Evolutionary conservation across 1,140 invertebrate genomes (phyloP).

Genomic region (Nebria ingens): DNA sequence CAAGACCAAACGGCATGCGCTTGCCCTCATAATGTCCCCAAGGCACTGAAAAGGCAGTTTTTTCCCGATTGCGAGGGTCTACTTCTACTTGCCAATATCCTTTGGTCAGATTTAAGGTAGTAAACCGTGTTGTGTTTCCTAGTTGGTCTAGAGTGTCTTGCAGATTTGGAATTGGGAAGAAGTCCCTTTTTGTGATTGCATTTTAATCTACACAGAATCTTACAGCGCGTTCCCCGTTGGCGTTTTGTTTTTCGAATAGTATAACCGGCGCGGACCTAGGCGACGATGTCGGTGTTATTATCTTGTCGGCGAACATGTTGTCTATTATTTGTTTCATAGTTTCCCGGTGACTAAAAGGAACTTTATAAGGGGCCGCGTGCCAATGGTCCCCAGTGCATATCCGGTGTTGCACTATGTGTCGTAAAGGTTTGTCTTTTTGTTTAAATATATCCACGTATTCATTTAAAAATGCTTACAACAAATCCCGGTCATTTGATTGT

Average conservation of each 20-base stretch:
- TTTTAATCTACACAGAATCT: slow-evolving; percentile 29
- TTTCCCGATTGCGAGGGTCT: slow-evolving; percentile 12
- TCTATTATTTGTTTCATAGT: neutral
- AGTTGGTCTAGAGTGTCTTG: slow-evolving; percentile 34
- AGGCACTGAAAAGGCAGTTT: neutral
- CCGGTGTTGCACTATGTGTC: slow-evolving; percentile 7
- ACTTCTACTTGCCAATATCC: slow-evolving; percentile 39
- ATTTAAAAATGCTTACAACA: neutral
- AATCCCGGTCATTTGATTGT: neutral
- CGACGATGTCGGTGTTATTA: slow-evolving; percentile 18
- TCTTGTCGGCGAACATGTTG: slow-evolving; percentile 9
- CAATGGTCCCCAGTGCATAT: slow-evolving; percentile 5
- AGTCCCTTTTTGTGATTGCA: slow-evolving; percentile 29
- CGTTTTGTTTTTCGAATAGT: slow-evolving; percentile 32
- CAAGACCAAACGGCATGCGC: neutral
- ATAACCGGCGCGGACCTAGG: slow-evolving; percentile 35
- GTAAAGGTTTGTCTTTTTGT: neutral
- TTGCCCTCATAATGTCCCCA: neutral
- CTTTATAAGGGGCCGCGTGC: slow-evolving; percentile 11
- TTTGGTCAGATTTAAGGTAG: slow-evolving; percentile 30
- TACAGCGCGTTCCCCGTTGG: slow-evolving; percentile 6
- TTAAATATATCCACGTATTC: neutral
- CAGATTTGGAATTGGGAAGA: slow-evolving; percentile 38
- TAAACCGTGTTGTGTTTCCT: slow-evolving; percentile 29
- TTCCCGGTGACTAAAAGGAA: slow-evolving; percentile 11